Conservation (phyloP, 2,113 vertebrate genomes). For the Cephalopterus ornatus region DNA sequence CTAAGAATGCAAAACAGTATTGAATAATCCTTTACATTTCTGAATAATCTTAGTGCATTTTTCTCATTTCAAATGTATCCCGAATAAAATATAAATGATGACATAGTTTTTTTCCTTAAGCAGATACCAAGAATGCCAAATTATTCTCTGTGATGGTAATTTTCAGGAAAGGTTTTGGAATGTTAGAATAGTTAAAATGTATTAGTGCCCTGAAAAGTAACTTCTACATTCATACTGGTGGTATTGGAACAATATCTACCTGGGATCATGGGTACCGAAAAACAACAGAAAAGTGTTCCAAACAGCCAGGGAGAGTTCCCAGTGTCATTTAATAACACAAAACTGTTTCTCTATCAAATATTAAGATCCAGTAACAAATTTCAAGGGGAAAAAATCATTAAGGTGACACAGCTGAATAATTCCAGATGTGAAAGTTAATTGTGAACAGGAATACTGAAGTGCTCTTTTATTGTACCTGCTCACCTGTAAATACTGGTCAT, state of each 20-base stretch:
- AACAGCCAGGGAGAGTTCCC: background rate
- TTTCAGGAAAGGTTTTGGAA: slow-evolving; percentile 15
- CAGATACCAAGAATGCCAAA: background rate
- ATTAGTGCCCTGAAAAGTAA: background rate
- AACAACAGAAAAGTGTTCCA: background rate
- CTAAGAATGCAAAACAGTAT: slow-evolving; percentile 46
- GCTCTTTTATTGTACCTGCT: slow-evolving; percentile 28
- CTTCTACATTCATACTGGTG: background rate
- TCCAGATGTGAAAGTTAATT: background rate
- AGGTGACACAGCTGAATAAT: background rate
- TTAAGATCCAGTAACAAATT: slow-evolving; percentile 15
- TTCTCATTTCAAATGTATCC: slow-evolving; percentile 49
- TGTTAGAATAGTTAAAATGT: background rate
- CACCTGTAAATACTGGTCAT: slow-evolving; percentile 63
- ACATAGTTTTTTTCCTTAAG: slow-evolving; percentile 16
- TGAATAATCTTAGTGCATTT: slow-evolving; percentile 39
- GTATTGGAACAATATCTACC: background rate
- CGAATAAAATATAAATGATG: slow-evolving; percentile 56
- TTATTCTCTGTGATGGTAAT: background rate
- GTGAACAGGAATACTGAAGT: background rate
- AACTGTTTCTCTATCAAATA: slow-evolving; percentile 9
- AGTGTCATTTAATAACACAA: background rate
- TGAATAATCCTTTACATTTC: slow-evolving; percentile 48
- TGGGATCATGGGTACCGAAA: background rate
- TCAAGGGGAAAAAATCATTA: background rate